Percentiles rank a stretch among this genome's conserved stretches.
These are phyloP conservation scores for Petrocephalus sullivani DNA, from an alignment of 2,797 vertebrate species.

Conservation along the genomic window DNA sequence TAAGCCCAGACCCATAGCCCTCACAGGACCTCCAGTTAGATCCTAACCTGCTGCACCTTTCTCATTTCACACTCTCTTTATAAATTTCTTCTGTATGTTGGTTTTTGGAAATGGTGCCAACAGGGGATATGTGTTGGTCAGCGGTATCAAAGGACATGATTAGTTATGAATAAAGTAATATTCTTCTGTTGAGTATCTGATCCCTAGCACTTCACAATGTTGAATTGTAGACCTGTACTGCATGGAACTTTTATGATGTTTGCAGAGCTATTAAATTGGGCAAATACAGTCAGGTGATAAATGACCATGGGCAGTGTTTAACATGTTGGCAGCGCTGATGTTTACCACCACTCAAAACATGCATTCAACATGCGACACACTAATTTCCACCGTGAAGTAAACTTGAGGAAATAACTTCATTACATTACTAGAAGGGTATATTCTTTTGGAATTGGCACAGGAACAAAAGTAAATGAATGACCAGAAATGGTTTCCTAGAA, in stretches of 20 bases:
- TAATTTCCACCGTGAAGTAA: not conserved
- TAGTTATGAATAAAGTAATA: not conserved
- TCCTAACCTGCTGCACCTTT: not conserved
- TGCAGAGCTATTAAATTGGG: not conserved
- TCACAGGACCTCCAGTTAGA: not conserved
- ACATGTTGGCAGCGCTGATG: not conserved
- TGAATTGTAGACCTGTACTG: not conserved
- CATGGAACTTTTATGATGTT: not conserved
- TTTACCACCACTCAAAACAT: not conserved
- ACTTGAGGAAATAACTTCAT: not conserved
- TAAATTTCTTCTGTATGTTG: not conserved
- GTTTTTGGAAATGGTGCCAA: not conserved
- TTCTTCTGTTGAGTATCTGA: not conserved
- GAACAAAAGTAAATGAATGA: not conserved
- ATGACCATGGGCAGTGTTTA: not conserved
- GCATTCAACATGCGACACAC: not conserved
- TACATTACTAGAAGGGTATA: not conserved
- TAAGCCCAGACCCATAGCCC: not conserved
- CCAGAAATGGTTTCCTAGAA: not conserved
- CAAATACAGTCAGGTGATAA: not conserved
- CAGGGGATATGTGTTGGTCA: not conserved
- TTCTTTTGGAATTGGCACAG: not conserved
- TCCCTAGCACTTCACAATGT: not conserved
- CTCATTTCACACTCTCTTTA: not conserved
- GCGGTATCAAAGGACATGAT: not conserved